Base-by-base conservation (phyloP, 2,888 invertebrate genomes). In the Salpingus planirostris region DNA sequence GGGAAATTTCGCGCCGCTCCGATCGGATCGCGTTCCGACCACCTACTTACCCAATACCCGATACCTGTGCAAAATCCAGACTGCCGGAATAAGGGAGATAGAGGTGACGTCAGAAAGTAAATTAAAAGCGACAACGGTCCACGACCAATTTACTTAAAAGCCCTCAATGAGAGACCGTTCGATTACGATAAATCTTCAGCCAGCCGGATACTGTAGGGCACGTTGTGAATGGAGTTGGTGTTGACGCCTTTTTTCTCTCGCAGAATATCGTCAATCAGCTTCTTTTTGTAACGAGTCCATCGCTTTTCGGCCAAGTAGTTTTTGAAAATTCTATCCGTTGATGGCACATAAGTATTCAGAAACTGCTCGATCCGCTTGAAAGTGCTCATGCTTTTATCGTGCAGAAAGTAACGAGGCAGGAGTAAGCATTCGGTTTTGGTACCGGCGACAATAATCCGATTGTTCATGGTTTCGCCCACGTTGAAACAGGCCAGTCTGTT, bases 351-450 rank as follows among this genome's bases (percentile, higher is more conserved):
- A 1, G 68, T 70, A 34, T 74, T 68, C 32, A 80, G 59, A 46
- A 72, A 79, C 28, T 74, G 67, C 44, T 69, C 66, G 14, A 79
- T 73, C 15, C 74, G 68, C 13, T 71, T 67, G 79, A 80, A 80
- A 21, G 78, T 73, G 47, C 78, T 76, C 5, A 73, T 75, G 52
- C 78, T 78, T 25, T 74, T 73, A 44, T 78, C 75, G 21, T 77
- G 53, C 11, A 85, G 62, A 76, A 80, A 84, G 49, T 77, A 76
- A 38, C 74, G 71, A 0, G 85, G 85, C 33, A 85, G 59, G 21
- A 80, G 59, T 51, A 85, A 66, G 45, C 82, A 82, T 44, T 73
- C 71, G 3, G 78, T 75, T 0, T 69, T 70, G 1, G 72, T 74
- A 23, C 72, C 54, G 0, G 84, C 78, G 29, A 83, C 68, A 13